Base-by-base conservation (phyloP, 2,888 invertebrate genomes). In the Coelinius sp. region DNA sequence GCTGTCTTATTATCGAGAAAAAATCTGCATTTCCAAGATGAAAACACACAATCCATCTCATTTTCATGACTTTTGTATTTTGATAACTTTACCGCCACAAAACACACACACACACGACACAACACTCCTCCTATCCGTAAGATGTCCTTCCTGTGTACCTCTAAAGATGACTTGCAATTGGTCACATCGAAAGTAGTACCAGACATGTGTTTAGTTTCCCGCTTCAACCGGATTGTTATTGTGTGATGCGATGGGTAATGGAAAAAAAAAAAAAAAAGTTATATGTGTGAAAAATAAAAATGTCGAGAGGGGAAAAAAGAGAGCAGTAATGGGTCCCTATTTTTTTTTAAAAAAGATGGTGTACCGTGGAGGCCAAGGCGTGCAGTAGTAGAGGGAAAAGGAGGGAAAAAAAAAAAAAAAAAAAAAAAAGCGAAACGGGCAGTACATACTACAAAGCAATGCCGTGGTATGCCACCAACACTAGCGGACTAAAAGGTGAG, bases 181-280 rank as follows among this genome's bases (percentile, higher is more conserved):
- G 86, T 79, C 78, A 79, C 82, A 84, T 85, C 82, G 85, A 85
- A 86, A 84, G 83, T 85, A 84, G 85, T 84, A 79, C 81, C 82
- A 79, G 81, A 82, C 84, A 84, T 85, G 84, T 84, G 84, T 86
- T 83, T 83, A 79, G 81, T 86, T 86, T 86, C 86, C 86, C 86
- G 86, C 86, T 83, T 85, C 81, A 64, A 44, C 71, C 66, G 52
- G 66, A 59, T 62, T 41, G 67, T 35, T 20, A 68, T 56, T 56
- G 79, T 77, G 79, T n/a, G 25, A 12, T 59, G 24, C 8, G 27
- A 59, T 72, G 70, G 65, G 68, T 44, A 25, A 66, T 70, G 38
- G 41, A 70, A 72, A 52, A 49, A 44, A 6, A n/a, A 44, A n/a
- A 17, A 44, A 20, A 49, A 20, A 49, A 52, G 52, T 10, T 52